Evolutionary conservation across 2,888 invertebrate species (phyloP), one percentile per base, ranked within the genome.

Genomic region (Torymus auratus): DNA sequence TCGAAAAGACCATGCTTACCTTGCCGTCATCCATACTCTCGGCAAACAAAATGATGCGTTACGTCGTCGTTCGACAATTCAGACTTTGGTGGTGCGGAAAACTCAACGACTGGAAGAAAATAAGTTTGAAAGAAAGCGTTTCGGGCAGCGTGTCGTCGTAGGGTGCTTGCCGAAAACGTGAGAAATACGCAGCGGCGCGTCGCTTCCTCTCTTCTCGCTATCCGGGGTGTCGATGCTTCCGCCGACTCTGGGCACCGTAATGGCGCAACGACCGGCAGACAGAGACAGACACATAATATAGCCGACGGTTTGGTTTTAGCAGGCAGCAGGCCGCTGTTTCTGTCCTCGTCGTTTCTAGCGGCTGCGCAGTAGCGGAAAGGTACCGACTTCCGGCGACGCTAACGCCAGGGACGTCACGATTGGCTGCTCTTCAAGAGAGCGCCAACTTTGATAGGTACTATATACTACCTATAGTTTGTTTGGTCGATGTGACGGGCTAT

Each of bases 21-120:
- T 81, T 81, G 56, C 52, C 15, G 61, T 81, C 80, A 64, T 81
- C 80, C 80, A 81, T 81, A 41, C 53, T 41, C 62, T 53, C 17
- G 7, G 20, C 10, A 60, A n/a, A 14, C n/a, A 23, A 50, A 52
- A 41, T 14, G 14, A 56, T 61, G 53, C 58, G 20, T 56, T 41
- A 41, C 41, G 28, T 7, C 28, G 41, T 41, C 7, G 5, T 7
- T 41, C 41, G 7, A 7, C 41, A 7, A 41, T 41, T 41, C 41
- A 41, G 41, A 7, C 41, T 41, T 41, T 15, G 58, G n/a, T 65
- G 23, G 5, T 41, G 41, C 7, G 5, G 7, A 41, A 41, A 41
- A 41, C 41, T 41, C 41, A 41, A 41, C 7, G 5, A 41, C 7
- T 41, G 7, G 41, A 41, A 41, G 41, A 41, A 41, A 41, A 41